Evolutionary conservation across 2,888 invertebrate species (phyloP).

Genomic region (Thymelicus sylvestris): DNA sequence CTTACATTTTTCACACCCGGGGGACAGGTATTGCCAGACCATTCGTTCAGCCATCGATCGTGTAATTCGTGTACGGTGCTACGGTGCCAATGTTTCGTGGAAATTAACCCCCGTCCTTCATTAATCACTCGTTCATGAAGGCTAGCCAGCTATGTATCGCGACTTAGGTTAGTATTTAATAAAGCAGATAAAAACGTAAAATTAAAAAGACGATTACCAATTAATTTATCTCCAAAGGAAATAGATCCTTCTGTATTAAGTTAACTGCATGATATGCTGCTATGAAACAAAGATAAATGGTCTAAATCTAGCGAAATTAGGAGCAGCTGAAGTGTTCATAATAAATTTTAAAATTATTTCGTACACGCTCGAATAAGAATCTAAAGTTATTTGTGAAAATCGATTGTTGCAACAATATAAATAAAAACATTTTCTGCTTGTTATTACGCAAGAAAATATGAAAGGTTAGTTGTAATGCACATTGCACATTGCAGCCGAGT

Average conservation of each 20-base stretch:
- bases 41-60: background rate
- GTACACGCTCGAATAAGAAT: too few relatives aligned
- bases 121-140: background rate
- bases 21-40: background rate
- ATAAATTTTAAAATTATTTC: too few relatives aligned
- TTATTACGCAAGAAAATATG: conserved; percentile 2
- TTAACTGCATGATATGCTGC: too few relatives aligned
- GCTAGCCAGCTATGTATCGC: too few relatives aligned
- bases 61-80: background rate
- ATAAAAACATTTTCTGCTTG: background rate
- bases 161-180: too few relatives aligned
- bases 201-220: too few relatives aligned
- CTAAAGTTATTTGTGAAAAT: background rate
- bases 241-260: too few relatives aligned
- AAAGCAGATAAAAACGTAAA: too few relatives aligned
- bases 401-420: background rate
- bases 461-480: conserved; percentile 19
- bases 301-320: too few relatives aligned
- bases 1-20: background rate
- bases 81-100: background rate
- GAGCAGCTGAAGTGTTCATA: too few relatives aligned
- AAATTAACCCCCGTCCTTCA: background rate
- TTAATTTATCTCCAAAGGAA: too few relatives aligned
- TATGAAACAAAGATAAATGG: too few relatives aligned
- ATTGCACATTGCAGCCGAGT: conserved; percentile 8